A percentile compares a stretch with the other conserved stretches of the same genome.
Conservation (phyloP, 1,140 invertebrate species). For the Macrobrachium rosenbergii region DNA sequence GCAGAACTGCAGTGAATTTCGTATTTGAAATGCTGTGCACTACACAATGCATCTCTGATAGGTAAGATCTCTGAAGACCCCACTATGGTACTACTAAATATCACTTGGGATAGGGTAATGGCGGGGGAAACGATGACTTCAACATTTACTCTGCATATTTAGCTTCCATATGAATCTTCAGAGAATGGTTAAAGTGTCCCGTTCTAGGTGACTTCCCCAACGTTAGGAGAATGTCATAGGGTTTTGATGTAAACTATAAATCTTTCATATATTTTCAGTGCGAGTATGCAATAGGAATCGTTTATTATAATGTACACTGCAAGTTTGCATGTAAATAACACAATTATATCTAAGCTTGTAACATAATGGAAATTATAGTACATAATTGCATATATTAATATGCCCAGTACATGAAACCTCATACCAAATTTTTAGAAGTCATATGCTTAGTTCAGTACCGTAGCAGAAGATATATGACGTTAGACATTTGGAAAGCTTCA, state of each 20-base stretch:
- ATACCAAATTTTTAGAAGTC: slow-evolving; percentile 23
- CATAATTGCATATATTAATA: not conserved
- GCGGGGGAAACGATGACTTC: not conserved
- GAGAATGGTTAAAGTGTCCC: slow-evolving; percentile 25
- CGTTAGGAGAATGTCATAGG: slow-evolving; percentile 38
- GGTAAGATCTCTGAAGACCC: not conserved
- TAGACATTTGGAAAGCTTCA: not conserved
- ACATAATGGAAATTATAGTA: slow-evolving; percentile 27
- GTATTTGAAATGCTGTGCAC: too few relatives aligned
- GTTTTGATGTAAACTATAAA: slow-evolving; percentile 36
- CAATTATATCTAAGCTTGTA: slow-evolving; percentile 43
- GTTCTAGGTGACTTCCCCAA: slow-evolving; percentile 25
- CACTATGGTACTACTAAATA: slow-evolving; percentile 2
- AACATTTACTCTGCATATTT: not conserved
- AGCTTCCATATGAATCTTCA: slow-evolving; percentile 7
- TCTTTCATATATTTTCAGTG: slow-evolving; percentile 40
- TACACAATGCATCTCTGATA: not conserved
- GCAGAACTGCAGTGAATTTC: too few relatives aligned
- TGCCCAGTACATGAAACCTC: slow-evolving; percentile 14
- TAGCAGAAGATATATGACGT: not conserved
- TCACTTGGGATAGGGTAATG: not conserved
- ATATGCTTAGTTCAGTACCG: slow-evolving; percentile 14
- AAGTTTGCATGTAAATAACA: slow-evolving; percentile 50
- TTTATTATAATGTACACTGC: slow-evolving; percentile 9
- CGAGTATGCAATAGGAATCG: slow-evolving; percentile 31